Percentiles rank a stretch among this genome's conserved stretches.
Conservation (phyloP, 2,113 vertebrate species). For the Colaptes auratus region DNA sequence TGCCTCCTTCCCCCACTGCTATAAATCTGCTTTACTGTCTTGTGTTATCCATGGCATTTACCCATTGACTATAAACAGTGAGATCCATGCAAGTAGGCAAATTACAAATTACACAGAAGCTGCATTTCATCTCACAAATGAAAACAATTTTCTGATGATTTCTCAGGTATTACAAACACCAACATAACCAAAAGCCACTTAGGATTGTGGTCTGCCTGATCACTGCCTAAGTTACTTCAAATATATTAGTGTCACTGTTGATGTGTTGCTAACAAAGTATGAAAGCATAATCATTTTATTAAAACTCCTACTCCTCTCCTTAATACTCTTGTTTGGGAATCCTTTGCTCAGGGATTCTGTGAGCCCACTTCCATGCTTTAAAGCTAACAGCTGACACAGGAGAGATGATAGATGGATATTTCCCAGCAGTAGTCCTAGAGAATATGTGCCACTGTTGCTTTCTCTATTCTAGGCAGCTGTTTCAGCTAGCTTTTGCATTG, state of each 20-base stretch:
- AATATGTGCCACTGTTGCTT: constrained; percentile 20
- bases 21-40: constrained; percentile 35
- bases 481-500: constrained; percentile 56
- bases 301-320: not conserved
- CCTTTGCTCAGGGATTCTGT: not conserved
- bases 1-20: not conserved
- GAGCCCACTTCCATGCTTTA: not conserved
- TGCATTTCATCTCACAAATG: constrained; percentile 17
- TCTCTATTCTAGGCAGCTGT: constrained; percentile 58
- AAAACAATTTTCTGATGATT: constrained; percentile 18
- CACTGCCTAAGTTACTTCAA: not conserved
- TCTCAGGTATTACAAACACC: not conserved
- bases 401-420: constrained; percentile 1
- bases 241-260: not conserved
- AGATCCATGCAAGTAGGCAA: not conserved
- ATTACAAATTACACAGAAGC: not conserved
- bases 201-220: not conserved
- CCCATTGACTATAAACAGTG: not conserved
- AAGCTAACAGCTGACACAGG: constrained; percentile 17
- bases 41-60: constrained; percentile 19
- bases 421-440: constrained; percentile 20
- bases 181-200: not conserved
- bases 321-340: not conserved
- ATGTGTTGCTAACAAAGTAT: not conserved
- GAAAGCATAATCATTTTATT: not conserved